A percentile compares a stretch with the other conserved stretches of the same genome.
Conservation (phyloP, 2,888 invertebrate species). For the Choristoneura rosaceana region DNA sequence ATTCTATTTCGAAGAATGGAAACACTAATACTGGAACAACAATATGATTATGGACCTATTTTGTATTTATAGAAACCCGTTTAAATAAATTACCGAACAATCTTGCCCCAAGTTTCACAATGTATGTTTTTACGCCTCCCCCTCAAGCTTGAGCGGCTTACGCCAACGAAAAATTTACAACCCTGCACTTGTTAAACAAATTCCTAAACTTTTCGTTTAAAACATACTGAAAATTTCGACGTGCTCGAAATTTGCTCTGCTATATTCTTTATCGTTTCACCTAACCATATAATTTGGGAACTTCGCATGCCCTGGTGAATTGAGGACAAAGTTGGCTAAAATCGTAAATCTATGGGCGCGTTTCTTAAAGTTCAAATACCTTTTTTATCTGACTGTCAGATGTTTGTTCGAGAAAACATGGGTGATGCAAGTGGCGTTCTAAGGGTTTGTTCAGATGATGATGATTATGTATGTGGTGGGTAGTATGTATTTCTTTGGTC, state of each 20-base stretch:
- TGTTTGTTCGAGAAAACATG: too few species aligned
- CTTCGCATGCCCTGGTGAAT: background rate
- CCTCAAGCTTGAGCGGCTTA: background rate
- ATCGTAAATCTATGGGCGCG: constrained; percentile 20
- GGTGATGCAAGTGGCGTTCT: too few species aligned
- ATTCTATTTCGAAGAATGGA: too few species aligned
- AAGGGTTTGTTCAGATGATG: too few species aligned
- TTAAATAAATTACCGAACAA: background rate
- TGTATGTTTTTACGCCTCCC: background rate
- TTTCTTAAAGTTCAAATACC: background rate
- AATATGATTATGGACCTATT: too few species aligned
- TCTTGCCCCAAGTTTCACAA: background rate
- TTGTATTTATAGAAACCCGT: too few species aligned
- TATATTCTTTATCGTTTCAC: constrained; percentile 37
- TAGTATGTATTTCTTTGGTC: too few species aligned
- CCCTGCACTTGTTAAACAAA: constrained; percentile 18
- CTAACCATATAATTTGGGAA: constrained; percentile 31
- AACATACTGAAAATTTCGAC: constrained; percentile 28
- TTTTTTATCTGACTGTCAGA: too few species aligned
- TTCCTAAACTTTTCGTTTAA: constrained; percentile 31
- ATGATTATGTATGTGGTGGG: too few species aligned
- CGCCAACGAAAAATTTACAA: constrained; percentile 6
- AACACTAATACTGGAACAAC: too few species aligned
- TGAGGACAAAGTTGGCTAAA: constrained; percentile 27
- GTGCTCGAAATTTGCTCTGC: constrained; percentile 33